These are phyloP conservation scores for Drosophila truncata DNA, from an alignment of 1,140 invertebrate species.

Conservation along the genomic window DNA sequence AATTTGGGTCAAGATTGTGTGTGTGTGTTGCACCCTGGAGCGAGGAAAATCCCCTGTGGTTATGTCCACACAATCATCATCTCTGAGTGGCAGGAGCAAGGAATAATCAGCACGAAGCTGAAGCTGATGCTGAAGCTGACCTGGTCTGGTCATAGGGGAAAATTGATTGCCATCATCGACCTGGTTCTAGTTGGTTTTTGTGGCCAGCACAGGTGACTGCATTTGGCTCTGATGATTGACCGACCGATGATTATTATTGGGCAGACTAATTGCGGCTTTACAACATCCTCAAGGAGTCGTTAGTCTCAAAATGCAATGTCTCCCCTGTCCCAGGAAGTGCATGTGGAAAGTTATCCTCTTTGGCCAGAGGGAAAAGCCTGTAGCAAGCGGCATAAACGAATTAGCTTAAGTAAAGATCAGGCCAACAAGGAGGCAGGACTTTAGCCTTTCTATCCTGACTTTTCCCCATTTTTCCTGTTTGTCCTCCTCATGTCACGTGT, in stretches of 20 bases:
- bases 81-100: neutral
- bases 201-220: conserved; percentile 8
- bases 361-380: no score
- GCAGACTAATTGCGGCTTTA: conserved; percentile 1
- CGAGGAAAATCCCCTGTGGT: neutral
- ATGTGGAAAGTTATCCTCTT: neutral
- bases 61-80: neutral
- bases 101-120: neutral
- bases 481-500: conserved; percentile 23
- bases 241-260: neutral
- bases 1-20: conserved; percentile 34
- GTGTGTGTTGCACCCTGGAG: conserved; percentile 13
- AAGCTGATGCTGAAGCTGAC: neutral
- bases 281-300: neutral
- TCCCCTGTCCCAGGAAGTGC: neutral
- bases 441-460: neutral
- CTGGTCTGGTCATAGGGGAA: neutral
- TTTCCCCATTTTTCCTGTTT: neutral
- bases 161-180: neutral
- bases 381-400: neutral
- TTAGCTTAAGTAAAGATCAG: conserved; percentile 1
- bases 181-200: neutral
- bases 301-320: neutral
- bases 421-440: neutral
- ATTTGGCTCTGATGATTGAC: neutral